Conservation (phyloP, 2,113 vertebrate species). For the Oryctolagus cuniculus region mOryCun1.1 NC_091432.1:89379001-89379500, state of each 20-base stretch:
- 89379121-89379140: neutral
- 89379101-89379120: neutral
- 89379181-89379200: constrained; percentile 75
- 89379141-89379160: neutral
- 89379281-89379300: constrained; percentile 85
- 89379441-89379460: neutral
- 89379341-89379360: constrained; percentile 81
- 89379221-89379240: constrained; percentile 82
- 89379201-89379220: constrained; percentile 84
- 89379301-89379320: constrained; percentile 83
- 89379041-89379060: neutral
- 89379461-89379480: neutral
- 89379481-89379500: neutral
- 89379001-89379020: no score
- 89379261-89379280: constrained; percentile 88
- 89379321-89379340: constrained; percentile 84
- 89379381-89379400: constrained; percentile 69
- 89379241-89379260: constrained; percentile 84
- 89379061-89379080: no score
- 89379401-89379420: neutral
- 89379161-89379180: neutral
- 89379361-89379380: constrained; percentile 77
- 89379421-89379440: neutral
- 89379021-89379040: neutral
- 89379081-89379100: neutral